Evolutionary conservation across 2,888 invertebrate species (phyloP), one percentile per base, ranked within the genome.

Genomic region (Zygothrica quintamaculata): DNA sequence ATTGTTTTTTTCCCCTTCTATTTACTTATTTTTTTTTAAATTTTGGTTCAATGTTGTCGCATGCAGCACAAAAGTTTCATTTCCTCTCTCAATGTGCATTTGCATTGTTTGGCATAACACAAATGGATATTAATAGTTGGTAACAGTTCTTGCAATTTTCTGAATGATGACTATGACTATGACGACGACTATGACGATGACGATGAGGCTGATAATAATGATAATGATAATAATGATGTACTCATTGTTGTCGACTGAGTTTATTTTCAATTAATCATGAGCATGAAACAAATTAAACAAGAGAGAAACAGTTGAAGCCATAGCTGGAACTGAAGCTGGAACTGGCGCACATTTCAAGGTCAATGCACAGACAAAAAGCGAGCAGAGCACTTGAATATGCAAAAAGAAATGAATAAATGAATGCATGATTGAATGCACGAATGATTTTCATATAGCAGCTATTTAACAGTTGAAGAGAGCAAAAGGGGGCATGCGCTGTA

Each of bases 201-300:
- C 15, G 12, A 29, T 46, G 13, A 46, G 26, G 46, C 26, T 44
- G 26, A 44, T 4, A n/a, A 57, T 26, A 36, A 26, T 44, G 55
- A 18, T 60, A 53, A 56, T 50, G 48, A 72, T 52, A 65, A 69
- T 56, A 62, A 59, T 62, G 73, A 53, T 57, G 53, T 57, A 57
- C 56, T 58, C 58, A 66, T 62, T 71, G 67, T 67, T 62, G 57
- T 36, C 55, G 34, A 68, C 58, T 47, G 65, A 51, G 67, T 79
- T 50, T 79, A 69, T 81, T 80, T 81, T 81, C 82, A 82, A 81
- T 81, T 81, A 81, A 81, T 81, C 82, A 81, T 60, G 65, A 36
- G 26, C 8, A 26, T 8, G 8, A 8, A 4, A 6, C 43, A 37
- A 51, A 46, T 37, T n/a, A 44, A 51, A 48, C 43, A 52, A 37